phyloP scores from a whole-genome alignment of 2,888 invertebrate genomes.

The Morpho helenor region DNA sequence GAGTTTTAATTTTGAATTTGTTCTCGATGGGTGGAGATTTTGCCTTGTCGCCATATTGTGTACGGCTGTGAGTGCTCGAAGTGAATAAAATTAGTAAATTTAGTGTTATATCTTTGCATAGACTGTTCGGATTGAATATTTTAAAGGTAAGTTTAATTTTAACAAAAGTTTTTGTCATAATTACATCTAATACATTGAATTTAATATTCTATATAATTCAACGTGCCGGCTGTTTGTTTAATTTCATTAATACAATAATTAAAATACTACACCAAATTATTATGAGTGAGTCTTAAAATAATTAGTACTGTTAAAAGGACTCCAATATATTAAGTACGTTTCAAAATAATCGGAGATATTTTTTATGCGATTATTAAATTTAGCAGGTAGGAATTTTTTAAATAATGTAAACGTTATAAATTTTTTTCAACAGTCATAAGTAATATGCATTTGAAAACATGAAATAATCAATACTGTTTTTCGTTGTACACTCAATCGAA shows the following conservation, averaged over 20 bases:
- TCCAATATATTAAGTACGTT: too few species aligned
- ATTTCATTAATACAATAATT: neutral
- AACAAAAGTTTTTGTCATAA: slow-evolving; percentile 63
- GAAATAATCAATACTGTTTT: slow-evolving; percentile 11
- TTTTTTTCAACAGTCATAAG: too few species aligned
- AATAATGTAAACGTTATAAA: too few species aligned
- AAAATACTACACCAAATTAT: too few species aligned
- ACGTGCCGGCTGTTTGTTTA: slow-evolving; percentile 25
- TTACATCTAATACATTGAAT: slow-evolving; percentile 14
- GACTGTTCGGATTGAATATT: slow-evolving; percentile 64
- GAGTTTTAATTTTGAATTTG: slow-evolving; percentile 67
- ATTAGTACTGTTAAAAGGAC: too few species aligned
- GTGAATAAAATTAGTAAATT: slow-evolving; percentile 59
- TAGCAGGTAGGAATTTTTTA: too few species aligned
- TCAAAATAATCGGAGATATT: too few species aligned
- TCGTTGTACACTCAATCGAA: slow-evolving; percentile 15
- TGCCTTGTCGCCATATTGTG: slow-evolving; percentile 76
- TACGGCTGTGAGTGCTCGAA: slow-evolving; percentile 72
- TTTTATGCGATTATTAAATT: too few species aligned
- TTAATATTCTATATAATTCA: slow-evolving; percentile 5
- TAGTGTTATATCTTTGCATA: slow-evolving; percentile 67
- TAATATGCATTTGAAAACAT: neutral
- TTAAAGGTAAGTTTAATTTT: slow-evolving; percentile 57
- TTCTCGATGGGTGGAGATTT: slow-evolving; percentile 70
- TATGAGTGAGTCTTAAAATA: too few species aligned